Evolutionary conservation across 1,140 invertebrate genomes (phyloP).

Genomic region (Aphelenchoides fujianensis): DNA sequence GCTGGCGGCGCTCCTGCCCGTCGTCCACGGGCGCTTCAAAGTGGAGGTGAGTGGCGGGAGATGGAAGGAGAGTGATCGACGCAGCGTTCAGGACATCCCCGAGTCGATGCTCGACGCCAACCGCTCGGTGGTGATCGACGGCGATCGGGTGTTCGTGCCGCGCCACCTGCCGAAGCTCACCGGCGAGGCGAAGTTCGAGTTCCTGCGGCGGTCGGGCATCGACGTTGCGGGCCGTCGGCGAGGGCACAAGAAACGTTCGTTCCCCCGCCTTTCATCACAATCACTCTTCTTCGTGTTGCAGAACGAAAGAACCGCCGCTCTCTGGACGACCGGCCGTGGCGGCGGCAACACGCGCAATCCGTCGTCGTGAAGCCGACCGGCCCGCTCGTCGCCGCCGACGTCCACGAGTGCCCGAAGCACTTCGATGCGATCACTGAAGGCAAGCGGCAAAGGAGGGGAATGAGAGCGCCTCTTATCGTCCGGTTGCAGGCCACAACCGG

Average conservation of each 20-base stretch:
- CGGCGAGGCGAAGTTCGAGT: slow-evolving; percentile 17
- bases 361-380: not conserved
- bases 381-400: slow-evolving; percentile 18
- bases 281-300: not conserved
- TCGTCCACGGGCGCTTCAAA: no score
- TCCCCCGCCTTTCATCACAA: slow-evolving; percentile 16
- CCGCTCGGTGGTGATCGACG: slow-evolving; percentile 24
- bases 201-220: slow-evolving; percentile 25
- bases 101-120: slow-evolving; percentile 16
- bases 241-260: slow-evolving; percentile 8
- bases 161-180: slow-evolving; percentile 36
- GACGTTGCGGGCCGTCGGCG: not conserved
- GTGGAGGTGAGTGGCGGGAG: no score
- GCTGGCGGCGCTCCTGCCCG: not conserved
- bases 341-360: not conserved
- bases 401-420: slow-evolving; percentile 31
- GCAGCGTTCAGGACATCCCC: slow-evolving; percentile 7
- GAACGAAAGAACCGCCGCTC: slow-evolving; percentile 22
- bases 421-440: slow-evolving; percentile 46
- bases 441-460: slow-evolving; percentile 8
- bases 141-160: slow-evolving; percentile 35
- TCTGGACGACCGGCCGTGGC: not conserved
- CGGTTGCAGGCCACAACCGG: slow-evolving; percentile 32
- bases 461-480: not conserved
- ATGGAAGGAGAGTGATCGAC: no score